phyloP scores from a whole-genome alignment of 2,888 invertebrate genomes.

The Temnothorax unifasciatus region DNA sequence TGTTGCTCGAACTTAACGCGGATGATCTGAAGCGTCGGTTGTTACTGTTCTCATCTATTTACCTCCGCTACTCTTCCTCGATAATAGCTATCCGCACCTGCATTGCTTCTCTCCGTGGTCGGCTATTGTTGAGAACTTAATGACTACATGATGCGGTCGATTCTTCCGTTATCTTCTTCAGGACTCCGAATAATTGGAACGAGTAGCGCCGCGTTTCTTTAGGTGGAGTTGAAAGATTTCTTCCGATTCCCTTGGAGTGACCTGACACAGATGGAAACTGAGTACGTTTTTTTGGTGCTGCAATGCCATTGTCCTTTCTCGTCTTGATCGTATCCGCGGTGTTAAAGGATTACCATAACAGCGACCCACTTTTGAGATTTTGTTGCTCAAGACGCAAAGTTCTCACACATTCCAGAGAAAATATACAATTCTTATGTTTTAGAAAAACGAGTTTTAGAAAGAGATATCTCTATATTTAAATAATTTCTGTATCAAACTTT shows the following conservation, averaged over 20 bases:
- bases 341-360: constrained; percentile 12
- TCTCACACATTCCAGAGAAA: background rate
- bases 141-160: constrained; percentile 48
- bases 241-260: background rate
- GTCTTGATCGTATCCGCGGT: background rate
- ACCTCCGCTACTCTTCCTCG: constrained; percentile 51
- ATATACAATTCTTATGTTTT: background rate
- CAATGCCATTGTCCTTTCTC: constrained; percentile 9
- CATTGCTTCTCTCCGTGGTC: constrained; percentile 20
- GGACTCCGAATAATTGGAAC: constrained; percentile 37
- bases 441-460: background rate
- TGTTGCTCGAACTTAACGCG: constrained; percentile 62
- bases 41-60: constrained; percentile 53
- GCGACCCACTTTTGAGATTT: background rate
- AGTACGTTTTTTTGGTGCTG: constrained; percentile 4
- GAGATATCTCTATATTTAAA: constrained; percentile 6
- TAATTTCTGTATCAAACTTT: background rate
- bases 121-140: constrained; percentile 53
- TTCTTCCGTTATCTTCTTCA: constrained; percentile 45
- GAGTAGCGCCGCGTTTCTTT: constrained; percentile 10
- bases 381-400: background rate
- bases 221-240: constrained; percentile 11
- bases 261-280: constrained; percentile 7
- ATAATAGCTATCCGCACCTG: constrained; percentile 55
- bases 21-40: constrained; percentile 64